These are phyloP conservation scores for Dusona sp. DNA, from an alignment of 2,888 invertebrate genomes.

Conservation along the genomic window DNA sequence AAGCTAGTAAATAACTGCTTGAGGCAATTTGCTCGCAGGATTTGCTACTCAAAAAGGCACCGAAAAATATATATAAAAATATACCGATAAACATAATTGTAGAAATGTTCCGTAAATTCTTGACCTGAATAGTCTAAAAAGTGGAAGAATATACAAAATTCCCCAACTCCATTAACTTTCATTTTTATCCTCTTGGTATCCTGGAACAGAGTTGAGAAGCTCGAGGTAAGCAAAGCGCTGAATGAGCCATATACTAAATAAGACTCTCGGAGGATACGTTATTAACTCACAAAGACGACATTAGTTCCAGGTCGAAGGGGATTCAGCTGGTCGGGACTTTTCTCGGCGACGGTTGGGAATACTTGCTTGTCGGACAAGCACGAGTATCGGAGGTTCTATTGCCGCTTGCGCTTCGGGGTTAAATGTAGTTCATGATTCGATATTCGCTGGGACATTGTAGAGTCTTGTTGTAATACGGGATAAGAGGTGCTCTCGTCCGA, in stretches of 20 bases:
- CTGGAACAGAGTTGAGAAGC: background rate
- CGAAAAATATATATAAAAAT: background rate
- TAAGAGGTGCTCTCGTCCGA: slow-evolving; percentile 30
- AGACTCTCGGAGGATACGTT: slow-evolving; percentile 19
- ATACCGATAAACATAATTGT: background rate
- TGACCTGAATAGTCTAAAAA: background rate
- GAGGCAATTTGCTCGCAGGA: background rate
- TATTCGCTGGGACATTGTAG: slow-evolving; percentile 26
- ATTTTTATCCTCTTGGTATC: background rate
- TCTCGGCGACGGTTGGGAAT: background rate
- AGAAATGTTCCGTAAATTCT: background rate
- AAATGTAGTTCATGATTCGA: slow-evolving; percentile 71
- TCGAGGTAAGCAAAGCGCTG: background rate
- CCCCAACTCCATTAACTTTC: background rate
- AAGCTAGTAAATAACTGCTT: background rate
- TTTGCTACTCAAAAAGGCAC: background rate
- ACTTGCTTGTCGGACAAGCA: slow-evolving; percentile 13
- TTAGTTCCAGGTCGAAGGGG: slow-evolving; percentile 27
- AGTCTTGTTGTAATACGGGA: background rate
- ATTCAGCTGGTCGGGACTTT: slow-evolving; percentile 19
- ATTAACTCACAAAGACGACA: slow-evolving; percentile 20
- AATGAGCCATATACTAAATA: background rate
- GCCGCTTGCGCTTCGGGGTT: slow-evolving; percentile 48
- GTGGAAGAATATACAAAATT: background rate
- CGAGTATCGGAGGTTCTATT: slow-evolving; percentile 31